Evolutionary conservation across 2,797 vertebrate species (phyloP).

Genomic region (Acanthurus lineatus): DNA sequence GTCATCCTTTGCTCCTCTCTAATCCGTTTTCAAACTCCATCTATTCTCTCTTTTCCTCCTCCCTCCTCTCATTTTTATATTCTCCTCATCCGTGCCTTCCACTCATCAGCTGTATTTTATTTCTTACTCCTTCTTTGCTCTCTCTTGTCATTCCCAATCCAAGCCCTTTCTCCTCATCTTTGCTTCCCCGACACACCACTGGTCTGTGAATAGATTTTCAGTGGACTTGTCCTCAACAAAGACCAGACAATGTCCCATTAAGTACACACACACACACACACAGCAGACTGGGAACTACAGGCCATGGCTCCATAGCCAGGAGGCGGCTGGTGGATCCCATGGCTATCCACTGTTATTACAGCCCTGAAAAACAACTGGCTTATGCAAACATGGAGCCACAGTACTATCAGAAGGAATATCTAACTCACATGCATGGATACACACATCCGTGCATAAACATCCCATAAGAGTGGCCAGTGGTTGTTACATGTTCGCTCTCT

Average conservation of each 20-base stretch:
- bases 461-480: slow-evolving; percentile 11
- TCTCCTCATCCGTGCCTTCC: not conserved
- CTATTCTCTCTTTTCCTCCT: not conserved
- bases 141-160: slow-evolving; percentile 34
- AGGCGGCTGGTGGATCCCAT: slow-evolving; percentile 52
- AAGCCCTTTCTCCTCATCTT: slow-evolving; percentile 24
- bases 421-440: slow-evolving; percentile 61
- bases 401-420: slow-evolving; percentile 70
- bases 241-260: slow-evolving; percentile 53
- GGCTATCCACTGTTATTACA: slow-evolving; percentile 71
- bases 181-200: slow-evolving; percentile 33
- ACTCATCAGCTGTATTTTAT: slow-evolving; percentile 1
- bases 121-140: not conserved
- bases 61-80: not conserved
- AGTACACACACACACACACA: slow-evolving; percentile 39
- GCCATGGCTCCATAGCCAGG: slow-evolving; percentile 57
- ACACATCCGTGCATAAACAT: slow-evolving; percentile 42
- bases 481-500: slow-evolving; percentile 23
- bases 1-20: slow-evolving; percentile 20
- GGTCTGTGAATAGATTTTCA: slow-evolving; percentile 76
- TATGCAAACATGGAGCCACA: slow-evolving; percentile 63
- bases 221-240: slow-evolving; percentile 77
- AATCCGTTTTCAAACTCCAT: not conserved
- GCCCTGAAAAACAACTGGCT: slow-evolving; percentile 69
- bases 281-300: slow-evolving; percentile 61